Conservation (phyloP, 2,113 vertebrate species). For the Copsychus sechellarum region DNA sequence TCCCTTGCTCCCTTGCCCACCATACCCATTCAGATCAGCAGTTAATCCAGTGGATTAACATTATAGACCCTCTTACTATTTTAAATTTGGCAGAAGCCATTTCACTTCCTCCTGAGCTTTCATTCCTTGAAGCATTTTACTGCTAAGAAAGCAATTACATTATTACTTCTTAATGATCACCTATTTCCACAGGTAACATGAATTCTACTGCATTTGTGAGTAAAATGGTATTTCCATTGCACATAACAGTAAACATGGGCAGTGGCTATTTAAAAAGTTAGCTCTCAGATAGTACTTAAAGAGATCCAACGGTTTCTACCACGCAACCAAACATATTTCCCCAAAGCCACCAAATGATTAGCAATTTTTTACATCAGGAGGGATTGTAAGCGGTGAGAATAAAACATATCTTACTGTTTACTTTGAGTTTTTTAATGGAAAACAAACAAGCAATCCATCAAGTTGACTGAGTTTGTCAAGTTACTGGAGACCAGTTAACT, state of each 20-base stretch:
- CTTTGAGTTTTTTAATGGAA: not conserved
- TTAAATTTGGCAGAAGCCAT: not conserved
- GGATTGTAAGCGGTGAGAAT: not conserved
- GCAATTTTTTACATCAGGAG: not conserved
- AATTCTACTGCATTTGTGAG: not conserved
- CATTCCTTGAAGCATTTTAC: not conserved
- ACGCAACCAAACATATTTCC: not conserved
- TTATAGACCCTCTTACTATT: not conserved
- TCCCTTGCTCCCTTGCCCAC: not conserved
- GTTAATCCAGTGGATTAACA: not conserved
- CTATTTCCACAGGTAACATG: not conserved
- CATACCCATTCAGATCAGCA: not conserved
- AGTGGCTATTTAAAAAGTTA: not conserved
- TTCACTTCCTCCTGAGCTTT: not conserved
- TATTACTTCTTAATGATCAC: not conserved
- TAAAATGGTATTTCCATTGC: not conserved
- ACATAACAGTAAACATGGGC: not conserved
- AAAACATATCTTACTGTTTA: slow-evolving; percentile 23
- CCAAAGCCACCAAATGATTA: not conserved
- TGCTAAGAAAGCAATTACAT: not conserved
- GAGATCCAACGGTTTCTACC: not conserved
- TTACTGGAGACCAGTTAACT: slow-evolving; percentile 52
- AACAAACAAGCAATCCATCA: slow-evolving; percentile 20
- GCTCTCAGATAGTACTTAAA: not conserved
- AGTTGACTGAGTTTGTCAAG: slow-evolving; percentile 14